Conservation (phyloP, 2,113 vertebrate genomes). For the Uropsilus gracilis region DNA sequence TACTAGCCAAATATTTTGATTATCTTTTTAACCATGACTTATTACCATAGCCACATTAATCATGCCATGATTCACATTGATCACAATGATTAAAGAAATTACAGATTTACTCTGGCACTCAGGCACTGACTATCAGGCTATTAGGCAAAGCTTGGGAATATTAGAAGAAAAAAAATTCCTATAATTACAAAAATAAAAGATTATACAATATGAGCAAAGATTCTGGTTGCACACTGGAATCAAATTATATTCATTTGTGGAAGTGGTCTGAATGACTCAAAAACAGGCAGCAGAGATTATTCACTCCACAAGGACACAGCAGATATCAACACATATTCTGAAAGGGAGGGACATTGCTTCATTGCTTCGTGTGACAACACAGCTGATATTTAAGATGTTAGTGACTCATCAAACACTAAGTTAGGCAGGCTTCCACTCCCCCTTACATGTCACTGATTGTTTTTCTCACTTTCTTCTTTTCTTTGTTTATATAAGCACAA, state of each 20-base stretch:
- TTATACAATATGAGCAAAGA: slow-evolving; percentile 53
- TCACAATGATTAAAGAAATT: slow-evolving; percentile 73
- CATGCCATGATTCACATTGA: slow-evolving; percentile 52
- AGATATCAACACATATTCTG: slow-evolving; percentile 26
- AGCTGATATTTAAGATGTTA: neutral
- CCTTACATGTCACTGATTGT: neutral
- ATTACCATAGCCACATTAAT: slow-evolving; percentile 32
- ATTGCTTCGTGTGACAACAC: neutral
- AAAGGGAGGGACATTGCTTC: neutral
- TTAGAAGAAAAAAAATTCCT: slow-evolving; percentile 53
- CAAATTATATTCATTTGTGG: slow-evolving; percentile 57
- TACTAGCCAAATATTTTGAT: slow-evolving; percentile 69
- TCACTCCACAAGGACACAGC: neutral
- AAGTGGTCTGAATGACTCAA: slow-evolving; percentile 49
- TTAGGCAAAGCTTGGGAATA: slow-evolving; percentile 49
- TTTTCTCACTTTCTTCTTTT: neutral
- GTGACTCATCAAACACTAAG: neutral
- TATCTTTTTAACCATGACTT: slow-evolving; percentile 66
- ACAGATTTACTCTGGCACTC: slow-evolving; percentile 50
- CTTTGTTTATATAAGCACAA: neutral
- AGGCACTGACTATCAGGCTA: slow-evolving; percentile 27
- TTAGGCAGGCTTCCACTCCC: neutral
- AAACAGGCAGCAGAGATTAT: neutral
- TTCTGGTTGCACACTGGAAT: slow-evolving; percentile 30
- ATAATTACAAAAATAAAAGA: slow-evolving; percentile 74